These are phyloP conservation scores for Metellina segmentata DNA, from an alignment of 2,888 invertebrate species.

Conservation along the genomic window DNA sequence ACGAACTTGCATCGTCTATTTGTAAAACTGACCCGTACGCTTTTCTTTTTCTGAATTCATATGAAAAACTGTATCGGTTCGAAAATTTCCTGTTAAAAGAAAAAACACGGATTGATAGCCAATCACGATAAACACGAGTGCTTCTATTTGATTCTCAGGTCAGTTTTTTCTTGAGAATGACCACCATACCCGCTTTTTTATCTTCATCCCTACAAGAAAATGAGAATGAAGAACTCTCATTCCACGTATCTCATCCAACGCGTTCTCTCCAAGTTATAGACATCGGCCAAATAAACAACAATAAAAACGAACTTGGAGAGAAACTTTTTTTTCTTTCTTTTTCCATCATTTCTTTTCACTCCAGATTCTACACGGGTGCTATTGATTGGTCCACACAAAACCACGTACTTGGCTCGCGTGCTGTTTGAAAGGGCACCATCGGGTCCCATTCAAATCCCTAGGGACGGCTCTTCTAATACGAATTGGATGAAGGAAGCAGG, in stretches of 20 bases:
- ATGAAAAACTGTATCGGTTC: no score
- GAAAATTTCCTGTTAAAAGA: no score
- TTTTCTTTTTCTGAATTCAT: no score
- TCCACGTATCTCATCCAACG: conserved; percentile 21
- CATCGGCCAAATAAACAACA: conserved; percentile 57
- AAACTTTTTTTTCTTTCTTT: conserved; percentile 38
- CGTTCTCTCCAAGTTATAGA: conserved; percentile 13
- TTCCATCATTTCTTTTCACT: conserved; percentile 45
- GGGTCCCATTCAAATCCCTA: conserved; percentile 64
- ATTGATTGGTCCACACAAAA: conserved; percentile 66
- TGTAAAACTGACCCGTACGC: no score
- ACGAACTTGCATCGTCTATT: no score
- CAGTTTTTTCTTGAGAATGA: no score
- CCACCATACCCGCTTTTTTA: no score
- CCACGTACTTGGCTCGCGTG: conserved; percentile 60
- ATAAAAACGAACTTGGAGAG: conserved; percentile 51
- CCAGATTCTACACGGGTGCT: not conserved
- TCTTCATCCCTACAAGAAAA: not conserved
- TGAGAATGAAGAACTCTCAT: not conserved
- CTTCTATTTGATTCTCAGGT: no score
- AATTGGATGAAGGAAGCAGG: conserved; percentile 51
- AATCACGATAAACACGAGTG: no score
- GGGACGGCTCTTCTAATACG: conserved; percentile 66
- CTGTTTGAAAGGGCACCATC: conserved; percentile 55
- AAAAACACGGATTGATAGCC: no score